Evolutionary conservation across 2,797 vertebrate species (phyloP).

Genomic region (Platalea minor): DNA sequence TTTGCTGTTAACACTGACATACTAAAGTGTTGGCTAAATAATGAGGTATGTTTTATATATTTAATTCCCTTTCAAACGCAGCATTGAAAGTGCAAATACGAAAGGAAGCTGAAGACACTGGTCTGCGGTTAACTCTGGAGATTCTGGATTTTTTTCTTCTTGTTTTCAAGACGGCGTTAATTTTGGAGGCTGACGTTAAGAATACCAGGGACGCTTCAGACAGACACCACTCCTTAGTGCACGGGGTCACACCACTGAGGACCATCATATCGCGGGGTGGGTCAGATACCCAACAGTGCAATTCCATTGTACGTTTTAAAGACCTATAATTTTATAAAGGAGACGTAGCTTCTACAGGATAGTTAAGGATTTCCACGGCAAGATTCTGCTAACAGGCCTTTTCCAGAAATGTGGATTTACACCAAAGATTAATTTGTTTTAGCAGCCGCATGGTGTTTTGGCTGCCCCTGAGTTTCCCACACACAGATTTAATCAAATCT

Average conservation of each 20-base stretch:
- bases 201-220: not conserved
- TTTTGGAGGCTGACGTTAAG: not conserved
- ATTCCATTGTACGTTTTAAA: not conserved
- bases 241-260: not conserved
- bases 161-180: not conserved
- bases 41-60: not conserved
- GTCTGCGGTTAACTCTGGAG: not conserved
- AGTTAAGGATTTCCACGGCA: rapidly evolving
- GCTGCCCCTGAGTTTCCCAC: not conserved
- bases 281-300: not conserved
- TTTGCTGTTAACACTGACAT: not conserved
- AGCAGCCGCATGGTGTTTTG: not conserved
- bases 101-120: not conserved
- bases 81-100: not conserved
- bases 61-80: not conserved
- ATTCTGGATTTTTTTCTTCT: not conserved
- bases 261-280: rapidly evolving
- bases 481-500: not conserved
- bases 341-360: not conserved
- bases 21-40: not conserved
- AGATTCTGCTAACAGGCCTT: not conserved
- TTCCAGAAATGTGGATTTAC: not conserved
- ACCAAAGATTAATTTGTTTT: not conserved
- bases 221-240: not conserved
- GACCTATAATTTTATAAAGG: not conserved